Conservation (phyloP, 2,888 invertebrate species). For the Argynnis bischoffii region DNA sequence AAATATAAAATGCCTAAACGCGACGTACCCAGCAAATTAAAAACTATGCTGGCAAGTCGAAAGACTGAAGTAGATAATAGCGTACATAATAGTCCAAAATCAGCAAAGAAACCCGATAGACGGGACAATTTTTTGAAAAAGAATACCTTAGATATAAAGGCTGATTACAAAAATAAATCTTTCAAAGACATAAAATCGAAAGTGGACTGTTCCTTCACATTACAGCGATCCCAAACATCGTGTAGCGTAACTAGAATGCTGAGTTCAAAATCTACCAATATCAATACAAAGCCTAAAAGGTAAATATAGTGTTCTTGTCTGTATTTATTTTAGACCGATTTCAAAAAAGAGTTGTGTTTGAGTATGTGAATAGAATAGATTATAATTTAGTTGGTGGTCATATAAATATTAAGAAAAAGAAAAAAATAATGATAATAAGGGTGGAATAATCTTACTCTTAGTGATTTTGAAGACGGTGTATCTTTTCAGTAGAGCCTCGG, state of each 20-base stretch:
- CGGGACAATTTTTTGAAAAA: constrained; percentile 85
- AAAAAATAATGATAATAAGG: too few relatives aligned
- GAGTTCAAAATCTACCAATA: constrained; percentile 70
- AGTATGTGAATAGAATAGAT: too few relatives aligned
- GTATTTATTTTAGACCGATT: not conserved
- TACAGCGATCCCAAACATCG: constrained; percentile 77
- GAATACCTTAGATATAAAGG: constrained; percentile 87
- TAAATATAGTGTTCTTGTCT: constrained; percentile 42
- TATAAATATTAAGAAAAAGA: too few relatives aligned
- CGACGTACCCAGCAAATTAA: constrained; percentile 89
- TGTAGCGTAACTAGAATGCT: constrained; percentile 75
- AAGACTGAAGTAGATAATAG: constrained; percentile 78
- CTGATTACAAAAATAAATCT: constrained; percentile 86
- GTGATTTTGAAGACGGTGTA: too few relatives aligned
- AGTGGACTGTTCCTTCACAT: constrained; percentile 83
- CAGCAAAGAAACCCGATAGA: constrained; percentile 84
- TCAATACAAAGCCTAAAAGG: constrained; percentile 77
- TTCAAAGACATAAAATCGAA: constrained; percentile 95
- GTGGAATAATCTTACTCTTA: too few relatives aligned
- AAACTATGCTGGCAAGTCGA: constrained; percentile 85
- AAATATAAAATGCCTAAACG: constrained; percentile 91
- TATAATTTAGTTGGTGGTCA: too few relatives aligned
- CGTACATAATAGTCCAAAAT: constrained; percentile 83
- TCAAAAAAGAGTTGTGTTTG: not conserved
- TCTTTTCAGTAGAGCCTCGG: too few relatives aligned